phyloP scores from a whole-genome alignment of 2,888 invertebrate genomes.

The Tetheella fluctuosa region DNA sequence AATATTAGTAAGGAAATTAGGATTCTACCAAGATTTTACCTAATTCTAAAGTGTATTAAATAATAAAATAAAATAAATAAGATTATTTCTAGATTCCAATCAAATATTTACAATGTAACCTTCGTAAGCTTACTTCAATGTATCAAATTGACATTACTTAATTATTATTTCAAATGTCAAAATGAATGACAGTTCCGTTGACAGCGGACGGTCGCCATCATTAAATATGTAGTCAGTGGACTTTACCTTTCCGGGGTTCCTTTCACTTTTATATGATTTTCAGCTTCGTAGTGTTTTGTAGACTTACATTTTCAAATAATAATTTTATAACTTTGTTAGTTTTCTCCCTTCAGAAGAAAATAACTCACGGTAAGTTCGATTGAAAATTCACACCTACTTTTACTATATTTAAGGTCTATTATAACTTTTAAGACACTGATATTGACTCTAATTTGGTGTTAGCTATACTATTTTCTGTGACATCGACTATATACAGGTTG shows the following conservation, averaged over 20 bases:
- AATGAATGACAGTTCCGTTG: constrained; percentile 39
- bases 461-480: too few relatives aligned
- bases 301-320: constrained; percentile 16
- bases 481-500: too few relatives aligned
- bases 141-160: constrained; percentile 23
- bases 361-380: too few relatives aligned
- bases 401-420: too few relatives aligned
- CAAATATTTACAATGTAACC: not conserved
- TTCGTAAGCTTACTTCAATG: constrained; percentile 18
- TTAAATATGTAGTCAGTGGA: constrained; percentile 41
- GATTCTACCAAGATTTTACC: too few relatives aligned
- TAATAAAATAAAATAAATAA: not conserved
- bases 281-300: constrained; percentile 12
- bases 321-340: constrained; percentile 11
- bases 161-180: constrained; percentile 48
- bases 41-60: too few relatives aligned
- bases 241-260: constrained; percentile 34
- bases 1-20: too few relatives aligned
- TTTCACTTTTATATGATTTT: constrained; percentile 27
- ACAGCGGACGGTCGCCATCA: constrained; percentile 34
- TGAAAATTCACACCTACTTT: too few relatives aligned
- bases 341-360: too few relatives aligned
- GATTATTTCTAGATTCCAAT: not conserved
- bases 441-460: too few relatives aligned
- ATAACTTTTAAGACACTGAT: too few relatives aligned